Conservation (phyloP, 2,113 vertebrate species). For the Lichenostomus cassidix region DNA sequence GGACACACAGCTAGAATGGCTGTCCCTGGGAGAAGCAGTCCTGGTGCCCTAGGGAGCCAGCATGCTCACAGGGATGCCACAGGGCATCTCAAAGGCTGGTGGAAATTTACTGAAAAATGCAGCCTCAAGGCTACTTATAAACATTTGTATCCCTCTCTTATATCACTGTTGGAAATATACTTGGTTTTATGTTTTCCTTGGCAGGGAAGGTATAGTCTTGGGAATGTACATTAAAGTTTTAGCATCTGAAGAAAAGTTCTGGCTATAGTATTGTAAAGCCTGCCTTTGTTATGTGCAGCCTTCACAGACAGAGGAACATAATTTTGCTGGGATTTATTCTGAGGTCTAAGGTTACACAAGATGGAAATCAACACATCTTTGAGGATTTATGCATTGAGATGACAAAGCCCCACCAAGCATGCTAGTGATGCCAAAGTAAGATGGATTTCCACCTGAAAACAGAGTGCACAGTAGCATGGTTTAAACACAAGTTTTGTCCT, state of each 20-base stretch:
- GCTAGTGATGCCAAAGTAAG: not conserved
- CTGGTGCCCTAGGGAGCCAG: not conserved
- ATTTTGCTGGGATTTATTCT: not conserved
- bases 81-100: not conserved
- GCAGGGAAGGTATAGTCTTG: not conserved
- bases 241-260: not conserved
- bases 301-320: not conserved
- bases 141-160: not conserved
- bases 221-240: not conserved
- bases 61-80: not conserved
- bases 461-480: not conserved
- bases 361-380: not conserved
- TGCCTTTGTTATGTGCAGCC: not conserved
- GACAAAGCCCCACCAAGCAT: not conserved
- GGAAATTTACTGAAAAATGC: not conserved
- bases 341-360: not conserved
- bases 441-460: not conserved
- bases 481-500: not conserved
- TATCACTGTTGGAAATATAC: not conserved
- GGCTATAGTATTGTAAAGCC: not conserved
- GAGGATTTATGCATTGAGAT: not conserved
- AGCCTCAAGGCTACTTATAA: not conserved
- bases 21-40: not conserved
- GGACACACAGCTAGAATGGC: not conserved
- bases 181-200: constrained; percentile 5